Conservation (phyloP, 2,888 invertebrate genomes). For the Pandemis corylana region DNA sequence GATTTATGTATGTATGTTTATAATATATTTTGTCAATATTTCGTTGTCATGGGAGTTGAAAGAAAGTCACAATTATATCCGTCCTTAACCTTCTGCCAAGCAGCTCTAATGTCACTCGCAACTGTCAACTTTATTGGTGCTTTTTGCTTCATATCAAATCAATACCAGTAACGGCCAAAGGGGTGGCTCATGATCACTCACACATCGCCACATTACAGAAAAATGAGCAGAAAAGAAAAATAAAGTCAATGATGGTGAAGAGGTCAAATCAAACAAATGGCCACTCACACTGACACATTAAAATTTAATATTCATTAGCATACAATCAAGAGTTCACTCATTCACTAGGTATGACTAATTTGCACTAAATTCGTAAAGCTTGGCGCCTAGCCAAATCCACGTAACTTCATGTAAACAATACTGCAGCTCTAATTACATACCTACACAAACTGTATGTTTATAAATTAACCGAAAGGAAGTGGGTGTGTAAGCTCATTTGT, state of each 20-base stretch:
- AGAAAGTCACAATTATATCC: too few relatives aligned
- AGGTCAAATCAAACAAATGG: neutral
- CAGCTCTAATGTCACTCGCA: too few relatives aligned
- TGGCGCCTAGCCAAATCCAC: constrained; percentile 23
- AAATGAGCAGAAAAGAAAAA: too few relatives aligned
- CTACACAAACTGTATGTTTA: constrained; percentile 13
- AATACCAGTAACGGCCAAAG: too few relatives aligned
- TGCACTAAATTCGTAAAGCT: constrained; percentile 2
- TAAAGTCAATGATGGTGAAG: neutral
- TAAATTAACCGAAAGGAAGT: neutral
- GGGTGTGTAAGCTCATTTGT: neutral
- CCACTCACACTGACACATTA: neutral
- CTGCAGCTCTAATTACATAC: constrained; percentile 18
- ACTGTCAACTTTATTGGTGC: too few relatives aligned
- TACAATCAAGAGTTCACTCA: constrained; percentile 5
- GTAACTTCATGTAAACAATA: constrained; percentile 34
- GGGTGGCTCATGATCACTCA: too few relatives aligned
- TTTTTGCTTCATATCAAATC: too few relatives aligned
- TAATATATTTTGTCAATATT: too few relatives aligned
- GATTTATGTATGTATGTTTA: too few relatives aligned
- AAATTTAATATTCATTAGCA: constrained; percentile 4
- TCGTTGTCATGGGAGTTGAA: too few relatives aligned
- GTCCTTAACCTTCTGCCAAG: too few relatives aligned
- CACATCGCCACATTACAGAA: too few relatives aligned
- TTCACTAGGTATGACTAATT: constrained; percentile 19